A percentile compares a stretch with the other conserved stretches of the same genome.
Evolutionary conservation across 2,797 vertebrate genomes (phyloP).

Genomic region (Notolepis coatsorum): DNA sequence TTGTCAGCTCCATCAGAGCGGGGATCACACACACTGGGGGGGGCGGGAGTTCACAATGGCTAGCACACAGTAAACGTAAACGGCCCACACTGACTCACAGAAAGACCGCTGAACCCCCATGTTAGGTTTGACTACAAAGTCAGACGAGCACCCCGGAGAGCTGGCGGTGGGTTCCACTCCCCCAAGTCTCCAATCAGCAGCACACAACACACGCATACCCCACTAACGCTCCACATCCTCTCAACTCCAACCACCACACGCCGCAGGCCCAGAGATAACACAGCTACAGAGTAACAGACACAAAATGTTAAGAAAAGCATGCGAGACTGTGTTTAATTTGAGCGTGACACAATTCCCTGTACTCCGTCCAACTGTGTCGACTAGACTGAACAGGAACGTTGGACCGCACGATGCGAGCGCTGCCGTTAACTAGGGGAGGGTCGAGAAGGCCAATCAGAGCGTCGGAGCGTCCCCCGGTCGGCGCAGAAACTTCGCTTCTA

Average conservation of each 20-base stretch:
- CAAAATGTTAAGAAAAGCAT: conserved; percentile 38
- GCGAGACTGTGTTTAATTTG: conserved; percentile 57
- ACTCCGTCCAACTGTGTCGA: conserved; percentile 38
- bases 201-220: conserved; percentile 16
- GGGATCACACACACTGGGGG: not conserved
- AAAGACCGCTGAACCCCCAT: not conserved
- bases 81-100: not conserved
- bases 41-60: not conserved
- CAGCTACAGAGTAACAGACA: conserved; percentile 26
- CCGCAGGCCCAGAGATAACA: conserved; percentile 6
- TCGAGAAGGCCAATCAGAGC: conserved; percentile 25
- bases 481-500: not conserved
- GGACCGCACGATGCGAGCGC: conserved; percentile 42
- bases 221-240: conserved; percentile 13
- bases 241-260: not conserved
- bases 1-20: not conserved
- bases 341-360: conserved; percentile 37
- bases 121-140: not conserved
- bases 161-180: not conserved
- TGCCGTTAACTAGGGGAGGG: conserved; percentile 11
- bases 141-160: not conserved
- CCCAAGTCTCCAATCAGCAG: conserved; percentile 14
- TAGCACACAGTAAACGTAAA: not conserved
- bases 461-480: not conserved
- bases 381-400: conserved; percentile 25